Conservation (phyloP, 2,113 vertebrate species). For the Limnothrissa miodon region DNA sequence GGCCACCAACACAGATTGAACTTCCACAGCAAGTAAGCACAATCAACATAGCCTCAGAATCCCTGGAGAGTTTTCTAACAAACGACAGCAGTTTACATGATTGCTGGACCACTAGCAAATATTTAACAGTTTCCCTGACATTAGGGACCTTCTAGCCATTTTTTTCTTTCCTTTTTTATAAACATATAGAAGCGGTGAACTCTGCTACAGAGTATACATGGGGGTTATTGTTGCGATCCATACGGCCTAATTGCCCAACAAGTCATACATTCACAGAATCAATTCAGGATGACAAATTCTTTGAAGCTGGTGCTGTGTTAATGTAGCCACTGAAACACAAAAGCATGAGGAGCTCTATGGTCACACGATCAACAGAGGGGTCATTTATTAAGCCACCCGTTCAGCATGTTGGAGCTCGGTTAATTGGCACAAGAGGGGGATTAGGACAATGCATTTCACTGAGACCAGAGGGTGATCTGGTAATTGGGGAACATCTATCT, state of each 20-base stretch:
- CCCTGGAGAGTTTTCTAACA: background rate
- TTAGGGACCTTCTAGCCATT: background rate
- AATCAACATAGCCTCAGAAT: background rate
- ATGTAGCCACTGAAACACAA: background rate
- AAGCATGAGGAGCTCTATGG: background rate
- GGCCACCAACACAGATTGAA: background rate
- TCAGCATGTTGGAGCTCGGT: background rate
- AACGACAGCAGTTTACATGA: background rate
- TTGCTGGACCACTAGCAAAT: background rate
- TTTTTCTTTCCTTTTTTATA: background rate
- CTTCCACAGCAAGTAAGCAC: background rate
- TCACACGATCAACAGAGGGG: background rate
- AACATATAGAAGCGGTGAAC: background rate
- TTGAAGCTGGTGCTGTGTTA: background rate
- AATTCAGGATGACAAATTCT: conserved; percentile 12
- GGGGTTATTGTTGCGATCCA: background rate
- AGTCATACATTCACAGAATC: background rate
- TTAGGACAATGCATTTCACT: background rate
- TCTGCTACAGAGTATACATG: background rate
- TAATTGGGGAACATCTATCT: background rate
- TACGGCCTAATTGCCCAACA: conserved; percentile 18
- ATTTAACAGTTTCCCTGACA: background rate
- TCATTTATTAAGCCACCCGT: background rate
- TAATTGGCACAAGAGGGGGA: conserved; percentile 34
- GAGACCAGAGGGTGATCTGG: background rate